A percentile compares a stretch with the other conserved stretches of the same genome.
phyloP scores from a whole-genome alignment of 2,888 invertebrate species.

The Acanthosepion pharaonis region DNA sequence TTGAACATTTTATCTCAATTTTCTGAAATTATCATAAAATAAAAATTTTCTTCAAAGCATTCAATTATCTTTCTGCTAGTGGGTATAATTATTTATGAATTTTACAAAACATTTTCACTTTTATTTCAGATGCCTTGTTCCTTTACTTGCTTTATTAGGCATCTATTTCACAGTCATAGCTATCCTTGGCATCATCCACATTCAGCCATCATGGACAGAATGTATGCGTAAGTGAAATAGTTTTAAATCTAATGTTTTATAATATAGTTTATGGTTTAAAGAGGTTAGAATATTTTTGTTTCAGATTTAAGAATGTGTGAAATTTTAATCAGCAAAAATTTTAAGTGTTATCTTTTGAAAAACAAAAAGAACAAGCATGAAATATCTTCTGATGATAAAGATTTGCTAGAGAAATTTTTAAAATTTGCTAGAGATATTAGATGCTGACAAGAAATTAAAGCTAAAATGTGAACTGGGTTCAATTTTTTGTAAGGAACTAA shows the following conservation, averaged over 20 bases:
- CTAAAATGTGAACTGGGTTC: no score
- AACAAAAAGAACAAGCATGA: no score
- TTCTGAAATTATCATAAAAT: background rate
- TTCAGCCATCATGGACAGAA: slow-evolving; percentile 76
- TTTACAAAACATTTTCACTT: background rate
- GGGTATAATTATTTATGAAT: no score
- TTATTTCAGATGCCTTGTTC: slow-evolving; percentile 74
- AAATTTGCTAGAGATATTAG: no score
- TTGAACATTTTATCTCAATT: background rate
- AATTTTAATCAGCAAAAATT: no score
- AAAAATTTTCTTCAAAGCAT: background rate
- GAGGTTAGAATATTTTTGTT: background rate
- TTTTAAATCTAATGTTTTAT: background rate
- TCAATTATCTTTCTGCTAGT: no score
- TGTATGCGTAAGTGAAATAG: slow-evolving; percentile 75
- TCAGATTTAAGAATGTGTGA: no score
- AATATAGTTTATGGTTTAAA: background rate
- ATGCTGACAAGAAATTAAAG: no score
- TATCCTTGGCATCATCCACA: slow-evolving; percentile 76
- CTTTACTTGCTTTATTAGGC: slow-evolving; percentile 75
- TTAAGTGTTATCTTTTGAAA: no score
- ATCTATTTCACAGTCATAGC: slow-evolving; percentile 76
- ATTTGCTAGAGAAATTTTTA: no score
- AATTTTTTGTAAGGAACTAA: no score
- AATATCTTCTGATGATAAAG: no score